Conservation (phyloP, 2,113 vertebrate species). For the Laterallus jamaicensis region DNA sequence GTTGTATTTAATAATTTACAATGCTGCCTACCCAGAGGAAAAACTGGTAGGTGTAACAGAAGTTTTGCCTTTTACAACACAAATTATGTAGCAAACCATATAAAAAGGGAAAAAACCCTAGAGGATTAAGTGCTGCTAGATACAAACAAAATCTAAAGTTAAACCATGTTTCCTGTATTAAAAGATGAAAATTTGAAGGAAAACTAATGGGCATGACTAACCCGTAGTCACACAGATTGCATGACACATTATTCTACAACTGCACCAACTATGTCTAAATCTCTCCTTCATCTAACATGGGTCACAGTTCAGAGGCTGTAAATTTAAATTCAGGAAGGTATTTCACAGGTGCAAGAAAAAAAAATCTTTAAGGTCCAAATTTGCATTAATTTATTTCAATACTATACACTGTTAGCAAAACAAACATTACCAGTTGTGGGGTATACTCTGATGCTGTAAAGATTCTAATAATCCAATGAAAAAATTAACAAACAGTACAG, state of each 20-base stretch:
- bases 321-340: conserved; percentile 15
- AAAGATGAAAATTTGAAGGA: conserved; percentile 8
- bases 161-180: conserved; percentile 21
- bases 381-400: conserved; percentile 28
- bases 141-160: conserved; percentile 17
- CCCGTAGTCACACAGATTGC: conserved; percentile 13
- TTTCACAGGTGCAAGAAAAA: conserved; percentile 31
- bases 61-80: background rate
- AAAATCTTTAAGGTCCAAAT: background rate
- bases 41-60: background rate
- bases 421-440: background rate
- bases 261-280: conserved; percentile 18
- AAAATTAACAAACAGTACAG: background rate
- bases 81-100: background rate
- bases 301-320: conserved; percentile 20
- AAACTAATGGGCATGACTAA: conserved; percentile 39
- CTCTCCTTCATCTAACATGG: background rate
- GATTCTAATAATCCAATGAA: background rate
- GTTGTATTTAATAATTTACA: conserved; percentile 63
- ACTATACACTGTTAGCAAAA: background rate
- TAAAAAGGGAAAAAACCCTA: background rate
- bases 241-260: conserved; percentile 4
- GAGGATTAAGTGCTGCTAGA: conserved; percentile 1
- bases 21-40: conserved; percentile 3
- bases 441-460: background rate